phyloP scores from a whole-genome alignment of 2,113 vertebrate species.

The Psilopogon haemacephalus region DNA sequence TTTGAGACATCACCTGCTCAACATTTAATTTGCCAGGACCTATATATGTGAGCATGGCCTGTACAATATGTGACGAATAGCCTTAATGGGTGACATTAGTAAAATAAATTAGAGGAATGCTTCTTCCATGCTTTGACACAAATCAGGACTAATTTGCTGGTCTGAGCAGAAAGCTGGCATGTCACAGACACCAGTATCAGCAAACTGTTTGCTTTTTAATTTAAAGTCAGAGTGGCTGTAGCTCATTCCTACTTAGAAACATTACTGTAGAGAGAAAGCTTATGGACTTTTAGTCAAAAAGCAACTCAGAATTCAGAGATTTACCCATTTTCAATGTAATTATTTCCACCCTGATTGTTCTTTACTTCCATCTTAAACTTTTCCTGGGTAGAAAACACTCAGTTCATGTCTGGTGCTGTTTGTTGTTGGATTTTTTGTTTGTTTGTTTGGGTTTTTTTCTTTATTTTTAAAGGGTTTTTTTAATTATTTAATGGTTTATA shows the following conservation, averaged over 20 bases:
- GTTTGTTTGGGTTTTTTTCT: neutral
- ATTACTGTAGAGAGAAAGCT: neutral
- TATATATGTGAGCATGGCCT: neutral
- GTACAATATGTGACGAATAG: neutral
- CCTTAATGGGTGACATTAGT: neutral
- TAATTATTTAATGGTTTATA: neutral
- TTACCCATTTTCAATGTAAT: neutral
- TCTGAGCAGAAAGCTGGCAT: neutral
- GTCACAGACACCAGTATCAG: neutral
- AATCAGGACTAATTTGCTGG: neutral
- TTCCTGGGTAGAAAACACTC: neutral
- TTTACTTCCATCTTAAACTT: neutral
- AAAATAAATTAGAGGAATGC: neutral
- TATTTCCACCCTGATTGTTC: neutral
- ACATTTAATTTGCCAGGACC: neutral
- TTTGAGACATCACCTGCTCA: neutral
- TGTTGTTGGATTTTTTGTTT: neutral
- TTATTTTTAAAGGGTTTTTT: no score
- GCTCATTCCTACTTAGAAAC: neutral
- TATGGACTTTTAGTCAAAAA: neutral
- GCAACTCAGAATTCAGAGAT: neutral
- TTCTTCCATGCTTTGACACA: neutral
- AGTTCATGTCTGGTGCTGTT: neutral
- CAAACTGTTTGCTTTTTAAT: neutral
- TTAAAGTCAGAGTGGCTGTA: neutral